Percentiles rank a stretch among this genome's conserved stretches.
Evolutionary conservation across 2,113 vertebrate species (phyloP).

Genomic region (Pelvicachromis taeniatus): DNA sequence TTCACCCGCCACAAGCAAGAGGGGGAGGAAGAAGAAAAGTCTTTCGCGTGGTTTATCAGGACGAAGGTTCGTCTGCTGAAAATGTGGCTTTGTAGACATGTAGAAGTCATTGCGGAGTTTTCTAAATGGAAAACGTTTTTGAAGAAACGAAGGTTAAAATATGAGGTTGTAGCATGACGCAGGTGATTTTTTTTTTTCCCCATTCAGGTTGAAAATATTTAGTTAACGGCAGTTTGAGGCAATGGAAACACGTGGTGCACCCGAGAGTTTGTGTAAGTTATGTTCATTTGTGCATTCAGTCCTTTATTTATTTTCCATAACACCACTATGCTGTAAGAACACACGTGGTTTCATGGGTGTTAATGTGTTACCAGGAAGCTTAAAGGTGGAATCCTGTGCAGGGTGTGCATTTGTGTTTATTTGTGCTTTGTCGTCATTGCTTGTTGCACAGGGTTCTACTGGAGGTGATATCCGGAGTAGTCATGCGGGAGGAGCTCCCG

Average conservation of each 20-base stretch:
- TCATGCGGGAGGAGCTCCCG: background rate
- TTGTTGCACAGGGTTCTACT: background rate
- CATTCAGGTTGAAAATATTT: background rate
- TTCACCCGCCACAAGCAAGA: background rate
- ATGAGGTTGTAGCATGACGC: background rate
- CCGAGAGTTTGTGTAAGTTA: background rate
- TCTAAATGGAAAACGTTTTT: background rate
- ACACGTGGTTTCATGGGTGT: background rate
- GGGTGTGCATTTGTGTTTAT: background rate
- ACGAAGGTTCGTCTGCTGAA: background rate
- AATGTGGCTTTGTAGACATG: background rate
- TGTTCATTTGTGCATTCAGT: background rate
- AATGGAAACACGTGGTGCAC: background rate
- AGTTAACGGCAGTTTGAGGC: background rate
- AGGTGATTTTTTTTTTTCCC: background rate
- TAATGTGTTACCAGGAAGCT: background rate
- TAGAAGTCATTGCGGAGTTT: background rate
- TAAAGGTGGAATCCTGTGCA: background rate
- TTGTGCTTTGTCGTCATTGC: background rate
- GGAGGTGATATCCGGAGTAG: background rate
- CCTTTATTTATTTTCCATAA: background rate
- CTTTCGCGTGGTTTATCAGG: background rate
- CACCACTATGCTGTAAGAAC: background rate
- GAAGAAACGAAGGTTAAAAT: background rate
- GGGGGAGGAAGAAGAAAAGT: background rate